phyloP scores from a whole-genome alignment of 2,113 vertebrate species.

The Alces alces region DNA sequence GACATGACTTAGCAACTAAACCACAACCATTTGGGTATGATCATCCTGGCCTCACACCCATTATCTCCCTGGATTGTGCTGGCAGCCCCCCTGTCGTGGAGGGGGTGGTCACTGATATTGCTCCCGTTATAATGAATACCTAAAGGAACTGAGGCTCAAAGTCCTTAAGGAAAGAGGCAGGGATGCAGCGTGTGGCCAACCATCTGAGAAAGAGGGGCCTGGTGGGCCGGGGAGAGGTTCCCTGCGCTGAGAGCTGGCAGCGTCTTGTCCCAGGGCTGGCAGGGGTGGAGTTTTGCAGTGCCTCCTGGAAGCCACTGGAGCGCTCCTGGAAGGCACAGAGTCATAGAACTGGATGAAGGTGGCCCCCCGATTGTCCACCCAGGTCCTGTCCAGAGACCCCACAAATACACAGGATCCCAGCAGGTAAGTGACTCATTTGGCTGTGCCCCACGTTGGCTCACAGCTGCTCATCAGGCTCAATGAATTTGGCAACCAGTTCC shows the following conservation, averaged over 20 bases:
- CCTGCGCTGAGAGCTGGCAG: background rate
- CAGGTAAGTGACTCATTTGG: background rate
- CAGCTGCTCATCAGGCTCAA: background rate
- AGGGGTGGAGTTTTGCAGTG: background rate
- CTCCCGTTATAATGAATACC: background rate
- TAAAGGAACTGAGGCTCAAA: background rate
- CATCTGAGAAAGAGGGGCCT: background rate
- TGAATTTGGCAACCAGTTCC: background rate
- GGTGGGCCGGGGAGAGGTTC: background rate
- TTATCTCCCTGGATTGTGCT: background rate
- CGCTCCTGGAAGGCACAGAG: background rate
- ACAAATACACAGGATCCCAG: background rate
- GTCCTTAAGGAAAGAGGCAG: background rate
- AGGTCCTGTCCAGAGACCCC: background rate
- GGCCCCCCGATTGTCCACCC: rapidly evolving
- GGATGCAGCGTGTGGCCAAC: background rate
- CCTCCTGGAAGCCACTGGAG: background rate
- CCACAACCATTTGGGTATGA: background rate
- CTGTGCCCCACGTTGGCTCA: background rate
- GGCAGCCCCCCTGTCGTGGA: background rate
- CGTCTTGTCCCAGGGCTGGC: background rate
- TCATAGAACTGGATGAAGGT: background rate
- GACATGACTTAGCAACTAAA: background rate
- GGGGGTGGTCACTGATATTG: background rate
- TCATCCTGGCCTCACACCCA: background rate